Percentiles rank a stretch among this genome's conserved stretches.
These are phyloP conservation scores for Halesus radiatus DNA, from an alignment of 1,140 invertebrate species.

Conservation along the genomic window DNA sequence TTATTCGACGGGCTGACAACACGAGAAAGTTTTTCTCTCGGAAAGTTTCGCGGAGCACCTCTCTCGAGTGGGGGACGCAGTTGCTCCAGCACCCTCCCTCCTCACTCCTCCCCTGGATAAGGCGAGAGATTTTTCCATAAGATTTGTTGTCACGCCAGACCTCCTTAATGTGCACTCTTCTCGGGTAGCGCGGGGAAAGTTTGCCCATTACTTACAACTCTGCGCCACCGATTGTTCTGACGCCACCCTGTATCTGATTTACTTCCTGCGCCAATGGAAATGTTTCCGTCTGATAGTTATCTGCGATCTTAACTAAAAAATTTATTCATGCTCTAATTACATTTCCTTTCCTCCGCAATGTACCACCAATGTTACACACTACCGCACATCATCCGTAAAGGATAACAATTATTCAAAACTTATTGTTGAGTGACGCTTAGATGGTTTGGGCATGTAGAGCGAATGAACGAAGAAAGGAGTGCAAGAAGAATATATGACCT, in stretches of 20 bases:
- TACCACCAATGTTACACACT: too few species aligned
- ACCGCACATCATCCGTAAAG: too few species aligned
- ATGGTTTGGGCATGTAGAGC: too few species aligned
- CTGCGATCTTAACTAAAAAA: conserved; percentile 24
- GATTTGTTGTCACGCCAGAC: conserved; percentile 73
- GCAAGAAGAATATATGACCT: too few species aligned
- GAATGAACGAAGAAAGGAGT: too few species aligned
- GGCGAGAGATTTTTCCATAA: conserved; percentile 66
- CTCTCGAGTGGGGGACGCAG: neutral
- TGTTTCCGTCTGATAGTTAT: conserved; percentile 15
- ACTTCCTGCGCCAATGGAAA: conserved; percentile 13
- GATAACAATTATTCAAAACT: too few species aligned
- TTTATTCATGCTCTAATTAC: too few species aligned
- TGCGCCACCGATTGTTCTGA: conserved; percentile 39
- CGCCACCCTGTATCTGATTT: conserved; percentile 45
- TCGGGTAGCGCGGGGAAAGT: conserved; percentile 65
- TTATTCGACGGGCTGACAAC: conserved; percentile 37
- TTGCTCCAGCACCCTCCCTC: neutral
- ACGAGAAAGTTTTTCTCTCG: conserved; percentile 19
- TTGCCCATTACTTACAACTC: conserved; percentile 61
- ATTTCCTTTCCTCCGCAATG: too few species aligned
- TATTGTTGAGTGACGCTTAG: too few species aligned
- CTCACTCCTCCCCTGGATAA: neutral
- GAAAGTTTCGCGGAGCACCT: conserved; percentile 12
- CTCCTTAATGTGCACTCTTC: conserved; percentile 72